phyloP scores from a whole-genome alignment of 1,140 invertebrate genomes.

The Chionoecetes opilio region DNA sequence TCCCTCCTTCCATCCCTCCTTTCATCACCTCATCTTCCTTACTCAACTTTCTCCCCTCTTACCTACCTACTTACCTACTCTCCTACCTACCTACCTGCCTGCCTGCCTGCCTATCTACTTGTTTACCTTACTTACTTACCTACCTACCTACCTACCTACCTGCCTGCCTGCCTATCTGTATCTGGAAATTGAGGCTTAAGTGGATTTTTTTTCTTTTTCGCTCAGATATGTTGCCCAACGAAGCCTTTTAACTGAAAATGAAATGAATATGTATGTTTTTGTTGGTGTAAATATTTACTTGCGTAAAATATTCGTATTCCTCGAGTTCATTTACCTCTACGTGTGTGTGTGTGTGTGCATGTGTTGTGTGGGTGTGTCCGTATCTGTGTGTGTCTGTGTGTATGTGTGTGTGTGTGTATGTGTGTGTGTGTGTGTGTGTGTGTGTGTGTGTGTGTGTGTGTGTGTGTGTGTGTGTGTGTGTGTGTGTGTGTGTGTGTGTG shows the following conservation, averaged over 20 bases:
- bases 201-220: background rate
- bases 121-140: background rate
- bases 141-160: background rate
- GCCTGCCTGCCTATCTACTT: background rate
- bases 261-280: conserved; percentile 31
- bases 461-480: conserved; percentile 23
- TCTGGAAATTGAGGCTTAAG: background rate
- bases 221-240: background rate
- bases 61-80: background rate
- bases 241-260: background rate
- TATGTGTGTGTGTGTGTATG: background rate
- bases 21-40: background rate
- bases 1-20: background rate
- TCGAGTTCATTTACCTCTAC: background rate
- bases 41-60: background rate
- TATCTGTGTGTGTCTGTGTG: background rate
- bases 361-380: too few species aligned
- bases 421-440: too few species aligned
- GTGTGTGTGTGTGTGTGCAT: background rate
- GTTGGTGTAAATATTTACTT: background rate
- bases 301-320: background rate
- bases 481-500: background rate
- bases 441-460: background rate
- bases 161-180: background rate
- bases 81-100: background rate